Conservation (phyloP, 2,888 invertebrate species). For the Agrochola lota region DNA sequence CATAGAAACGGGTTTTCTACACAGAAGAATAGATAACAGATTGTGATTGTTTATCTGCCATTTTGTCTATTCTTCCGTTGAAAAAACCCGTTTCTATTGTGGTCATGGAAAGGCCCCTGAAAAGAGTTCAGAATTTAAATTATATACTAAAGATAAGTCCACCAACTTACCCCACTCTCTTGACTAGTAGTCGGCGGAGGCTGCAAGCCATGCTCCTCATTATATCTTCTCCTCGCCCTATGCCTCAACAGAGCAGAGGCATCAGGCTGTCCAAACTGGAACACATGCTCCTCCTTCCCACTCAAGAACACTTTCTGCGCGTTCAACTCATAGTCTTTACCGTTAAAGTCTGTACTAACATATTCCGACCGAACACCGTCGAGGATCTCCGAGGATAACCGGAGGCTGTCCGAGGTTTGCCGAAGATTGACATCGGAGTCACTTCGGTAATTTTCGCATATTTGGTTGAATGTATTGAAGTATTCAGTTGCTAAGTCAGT, state of each 20-base stretch:
- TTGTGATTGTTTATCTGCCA: too few relatives aligned
- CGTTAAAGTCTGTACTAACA: constrained; percentile 74
- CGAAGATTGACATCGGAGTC: constrained; percentile 82
- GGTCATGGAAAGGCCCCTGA: neutral
- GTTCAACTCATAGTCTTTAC: constrained; percentile 66
- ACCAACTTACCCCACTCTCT: constrained; percentile 88
- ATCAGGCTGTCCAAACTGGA: constrained; percentile 91
- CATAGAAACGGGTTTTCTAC: too few relatives aligned
- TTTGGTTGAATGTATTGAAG: constrained; percentile 88
- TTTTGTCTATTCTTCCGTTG: too few relatives aligned
- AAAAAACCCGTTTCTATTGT: too few relatives aligned
- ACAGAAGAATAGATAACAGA: too few relatives aligned
- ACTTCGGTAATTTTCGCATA: constrained; percentile 84
- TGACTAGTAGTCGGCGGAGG: constrained; percentile 85
- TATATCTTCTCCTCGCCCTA: constrained; percentile 84
- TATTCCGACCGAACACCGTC: constrained; percentile 80
- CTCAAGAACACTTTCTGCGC: constrained; percentile 83
- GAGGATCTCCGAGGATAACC: constrained; percentile 84
- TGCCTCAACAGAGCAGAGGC: constrained; percentile 89
- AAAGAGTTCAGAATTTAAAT: neutral
- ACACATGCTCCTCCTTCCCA: constrained; percentile 84
- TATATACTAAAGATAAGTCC: neutral
- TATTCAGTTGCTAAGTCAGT: constrained; percentile 85
- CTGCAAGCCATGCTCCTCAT: constrained; percentile 86
- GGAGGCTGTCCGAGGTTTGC: constrained; percentile 84